These are phyloP conservation scores for Lacanobia wlatinum DNA, from an alignment of 2,888 invertebrate species.

Conservation along the genomic window DNA sequence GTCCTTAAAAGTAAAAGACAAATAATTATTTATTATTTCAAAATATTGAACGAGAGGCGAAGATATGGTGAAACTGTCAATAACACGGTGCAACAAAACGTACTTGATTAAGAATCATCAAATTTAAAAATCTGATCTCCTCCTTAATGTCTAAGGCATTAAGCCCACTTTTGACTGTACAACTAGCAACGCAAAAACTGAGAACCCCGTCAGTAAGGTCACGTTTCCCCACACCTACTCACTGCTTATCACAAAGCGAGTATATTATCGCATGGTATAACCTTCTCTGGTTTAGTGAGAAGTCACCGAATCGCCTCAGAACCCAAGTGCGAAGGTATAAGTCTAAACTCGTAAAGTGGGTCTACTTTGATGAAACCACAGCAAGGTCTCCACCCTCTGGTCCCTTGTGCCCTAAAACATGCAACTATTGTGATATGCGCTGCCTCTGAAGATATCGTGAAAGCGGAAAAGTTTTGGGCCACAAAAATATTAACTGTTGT, in stretches of 20 bases:
- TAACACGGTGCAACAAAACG: no score
- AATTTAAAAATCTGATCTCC: no score
- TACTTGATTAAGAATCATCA: no score
- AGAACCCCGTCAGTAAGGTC: no score
- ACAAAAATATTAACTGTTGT: neutral
- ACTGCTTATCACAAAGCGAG: neutral
- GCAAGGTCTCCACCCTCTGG: neutral
- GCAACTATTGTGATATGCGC: no score
- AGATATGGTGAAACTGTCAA: no score
- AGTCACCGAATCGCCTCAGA: neutral
- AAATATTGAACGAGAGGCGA: no score
- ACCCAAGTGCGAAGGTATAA: neutral
- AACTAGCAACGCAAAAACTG: no score
- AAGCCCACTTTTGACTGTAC: no score
- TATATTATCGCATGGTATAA: neutral
- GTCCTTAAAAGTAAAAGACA: neutral
- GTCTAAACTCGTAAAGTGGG: neutral
- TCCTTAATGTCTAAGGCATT: no score
- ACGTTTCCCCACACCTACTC: neutral
- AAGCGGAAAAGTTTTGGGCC: neutral
- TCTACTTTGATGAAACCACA: no score
- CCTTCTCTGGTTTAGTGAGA: neutral
- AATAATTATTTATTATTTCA: no score
- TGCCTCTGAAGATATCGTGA: neutral
- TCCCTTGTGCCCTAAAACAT: neutral